A percentile compares a stretch with the other conserved stretches of the same genome.
Evolutionary conservation across 2,888 invertebrate genomes (phyloP).

Genomic region (Cryptus armator): DNA sequence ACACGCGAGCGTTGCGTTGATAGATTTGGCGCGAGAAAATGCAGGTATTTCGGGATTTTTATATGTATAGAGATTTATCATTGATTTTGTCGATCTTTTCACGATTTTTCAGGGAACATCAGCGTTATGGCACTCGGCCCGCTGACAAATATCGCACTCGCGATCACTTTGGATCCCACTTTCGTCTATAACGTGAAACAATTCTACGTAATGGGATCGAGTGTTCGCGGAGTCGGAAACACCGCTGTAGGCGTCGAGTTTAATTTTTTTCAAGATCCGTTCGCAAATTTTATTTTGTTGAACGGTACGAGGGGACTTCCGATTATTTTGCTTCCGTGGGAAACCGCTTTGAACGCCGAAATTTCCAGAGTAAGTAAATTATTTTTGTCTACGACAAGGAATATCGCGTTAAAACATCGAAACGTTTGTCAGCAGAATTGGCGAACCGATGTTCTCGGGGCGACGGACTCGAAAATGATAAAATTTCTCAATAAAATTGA

Average conservation of each 20-base stretch:
- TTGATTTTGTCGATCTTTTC: background rate
- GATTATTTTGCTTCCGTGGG: constrained; percentile 86
- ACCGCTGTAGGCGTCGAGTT: constrained; percentile 86
- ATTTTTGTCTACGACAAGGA: background rate
- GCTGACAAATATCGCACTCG: constrained; percentile 87
- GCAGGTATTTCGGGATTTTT: constrained; percentile 74
- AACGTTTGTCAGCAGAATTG: constrained; percentile 84
- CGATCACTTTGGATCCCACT: constrained; percentile 83
- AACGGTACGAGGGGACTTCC: constrained; percentile 80
- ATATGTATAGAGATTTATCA: background rate
- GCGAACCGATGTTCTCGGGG: constrained; percentile 85
- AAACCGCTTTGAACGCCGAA: constrained; percentile 77
- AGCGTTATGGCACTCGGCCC: constrained; percentile 85
- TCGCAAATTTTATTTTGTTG: constrained; percentile 87
- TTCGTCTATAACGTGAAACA: constrained; percentile 79
- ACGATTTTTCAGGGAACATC: constrained; percentile 79
- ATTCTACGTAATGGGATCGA: constrained; percentile 83
- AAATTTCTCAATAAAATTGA: constrained; percentile 86
- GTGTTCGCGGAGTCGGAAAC: constrained; percentile 81
- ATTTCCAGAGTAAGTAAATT: constrained; percentile 75
- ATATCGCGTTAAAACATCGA: background rate
- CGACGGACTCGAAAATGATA: constrained; percentile 82
- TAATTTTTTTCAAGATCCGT: constrained; percentile 88
- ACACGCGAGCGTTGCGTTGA: constrained; percentile 84
- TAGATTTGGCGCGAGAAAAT: constrained; percentile 81